Evolutionary conservation across 2,797 vertebrate genomes (phyloP).

Genomic region (Argya squamiceps): DNA sequence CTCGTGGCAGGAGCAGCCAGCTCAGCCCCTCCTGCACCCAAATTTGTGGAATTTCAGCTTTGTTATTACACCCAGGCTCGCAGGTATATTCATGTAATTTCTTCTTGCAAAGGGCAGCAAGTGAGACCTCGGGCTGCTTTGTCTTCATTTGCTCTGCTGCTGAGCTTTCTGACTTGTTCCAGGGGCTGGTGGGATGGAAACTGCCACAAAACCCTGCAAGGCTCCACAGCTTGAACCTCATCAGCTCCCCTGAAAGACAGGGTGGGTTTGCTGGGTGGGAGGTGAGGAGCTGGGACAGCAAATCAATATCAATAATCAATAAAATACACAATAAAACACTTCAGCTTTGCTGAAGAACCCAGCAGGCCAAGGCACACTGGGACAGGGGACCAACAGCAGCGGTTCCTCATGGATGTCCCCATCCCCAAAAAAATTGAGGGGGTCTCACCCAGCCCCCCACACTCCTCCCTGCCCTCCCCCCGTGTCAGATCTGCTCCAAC

Average conservation of each 20-base stretch:
- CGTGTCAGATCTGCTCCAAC: background rate
- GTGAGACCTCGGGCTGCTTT: background rate
- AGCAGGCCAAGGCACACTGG: background rate
- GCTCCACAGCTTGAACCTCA: background rate
- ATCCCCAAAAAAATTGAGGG: accelerated
- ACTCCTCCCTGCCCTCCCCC: accelerated
- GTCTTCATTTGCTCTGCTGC: background rate
- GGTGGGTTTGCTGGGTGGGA: background rate
- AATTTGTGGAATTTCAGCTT: background rate
- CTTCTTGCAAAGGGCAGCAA: background rate
- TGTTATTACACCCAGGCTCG: background rate
- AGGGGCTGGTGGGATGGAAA: background rate
- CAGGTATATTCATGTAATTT: background rate
- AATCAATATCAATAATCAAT: background rate
- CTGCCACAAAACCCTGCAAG: background rate
- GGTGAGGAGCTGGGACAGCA: background rate
- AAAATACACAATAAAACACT: background rate
- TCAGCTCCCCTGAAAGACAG: background rate
- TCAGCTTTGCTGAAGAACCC: background rate
- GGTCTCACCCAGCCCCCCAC: background rate
- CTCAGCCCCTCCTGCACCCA: background rate
- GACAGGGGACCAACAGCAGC: background rate
- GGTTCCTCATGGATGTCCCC: background rate
- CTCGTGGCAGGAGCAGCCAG: background rate
- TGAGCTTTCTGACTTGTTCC: background rate